A percentile compares a stretch with the other conserved stretches of the same genome.
phyloP scores from a whole-genome alignment of 1,140 invertebrate genomes.

The Trichoplusia ni region DNA sequence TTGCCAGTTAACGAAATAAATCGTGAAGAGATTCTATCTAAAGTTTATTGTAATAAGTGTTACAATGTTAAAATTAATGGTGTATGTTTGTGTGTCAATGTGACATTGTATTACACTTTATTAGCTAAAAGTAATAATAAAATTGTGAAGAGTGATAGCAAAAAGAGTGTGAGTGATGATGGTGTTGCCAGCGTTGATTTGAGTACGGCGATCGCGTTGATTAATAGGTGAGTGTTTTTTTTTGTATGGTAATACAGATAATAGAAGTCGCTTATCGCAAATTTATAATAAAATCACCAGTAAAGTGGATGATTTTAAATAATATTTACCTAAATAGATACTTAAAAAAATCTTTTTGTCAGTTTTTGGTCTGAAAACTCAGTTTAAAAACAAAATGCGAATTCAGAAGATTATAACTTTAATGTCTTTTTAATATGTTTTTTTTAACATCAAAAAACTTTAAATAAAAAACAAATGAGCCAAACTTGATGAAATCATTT shows the following conservation, averaged over 20 bases:
- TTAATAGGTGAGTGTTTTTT: constrained; percentile 63
- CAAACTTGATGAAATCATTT: no score
- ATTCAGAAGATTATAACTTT: no score
- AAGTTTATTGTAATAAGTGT: constrained; percentile 32
- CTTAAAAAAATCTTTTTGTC: no score
- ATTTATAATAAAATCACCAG: no score
- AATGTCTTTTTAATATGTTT: no score
- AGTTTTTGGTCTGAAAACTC: no score
- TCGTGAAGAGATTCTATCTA: neutral
- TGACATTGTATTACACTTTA: neutral
- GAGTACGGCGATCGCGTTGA: constrained; percentile 67
- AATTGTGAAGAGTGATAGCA: constrained; percentile 14
- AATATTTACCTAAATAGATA: no score
- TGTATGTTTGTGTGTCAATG: neutral
- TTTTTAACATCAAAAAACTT: no score
- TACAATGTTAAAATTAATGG: constrained; percentile 14
- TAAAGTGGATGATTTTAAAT: no score
- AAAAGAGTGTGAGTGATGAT: constrained; percentile 29
- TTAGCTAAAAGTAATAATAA: neutral
- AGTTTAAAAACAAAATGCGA: no score
- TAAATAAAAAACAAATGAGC: no score
- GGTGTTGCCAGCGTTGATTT: constrained; percentile 64
- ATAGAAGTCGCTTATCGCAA: neutral
- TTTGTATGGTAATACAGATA: neutral
- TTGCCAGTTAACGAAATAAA: no score